Conservation (phyloP, 2,113 vertebrate species). For the Mohoua ochrocephala region DNA sequence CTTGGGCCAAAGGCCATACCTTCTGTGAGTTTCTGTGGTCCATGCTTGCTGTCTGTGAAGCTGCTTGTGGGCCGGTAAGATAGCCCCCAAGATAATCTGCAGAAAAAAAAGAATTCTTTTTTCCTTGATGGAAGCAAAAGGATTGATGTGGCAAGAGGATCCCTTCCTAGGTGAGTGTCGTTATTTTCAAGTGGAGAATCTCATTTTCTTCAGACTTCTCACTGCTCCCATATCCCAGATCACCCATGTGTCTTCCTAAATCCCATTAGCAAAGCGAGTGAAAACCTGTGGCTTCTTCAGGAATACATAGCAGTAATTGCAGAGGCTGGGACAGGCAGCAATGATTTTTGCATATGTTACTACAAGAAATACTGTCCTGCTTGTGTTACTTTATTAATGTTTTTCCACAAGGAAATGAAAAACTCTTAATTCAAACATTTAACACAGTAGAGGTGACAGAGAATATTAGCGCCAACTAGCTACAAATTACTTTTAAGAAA, state of each 20-base stretch:
- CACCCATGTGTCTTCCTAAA: not conserved
- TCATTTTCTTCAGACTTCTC: not conserved
- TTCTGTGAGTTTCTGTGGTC: not conserved
- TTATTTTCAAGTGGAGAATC: not conserved
- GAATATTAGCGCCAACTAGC: not conserved
- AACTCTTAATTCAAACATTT: not conserved
- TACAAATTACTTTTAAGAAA: not conserved
- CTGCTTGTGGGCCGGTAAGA: not conserved
- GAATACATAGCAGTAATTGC: not conserved
- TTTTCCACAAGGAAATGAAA: constrained; percentile 58
- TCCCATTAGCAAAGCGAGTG: not conserved
- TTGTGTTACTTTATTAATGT: not conserved
- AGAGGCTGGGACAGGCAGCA: not conserved
- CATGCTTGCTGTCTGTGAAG: not conserved
- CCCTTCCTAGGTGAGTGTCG: not conserved
- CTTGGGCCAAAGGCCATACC: not conserved
- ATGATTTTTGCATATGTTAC: constrained; percentile 30
- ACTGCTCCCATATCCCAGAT: not conserved
- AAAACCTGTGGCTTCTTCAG: not conserved
- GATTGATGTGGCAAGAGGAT: not conserved
- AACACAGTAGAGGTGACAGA: not conserved
- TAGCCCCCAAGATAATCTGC: not conserved
- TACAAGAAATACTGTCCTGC: constrained; percentile 6
- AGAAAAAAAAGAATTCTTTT: not conserved
- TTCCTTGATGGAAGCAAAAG: not conserved